A percentile compares a stretch with the other conserved stretches of the same genome.
Conservation (phyloP, 2,888 invertebrate species). For the Willowsia nigromaculata region DNA sequence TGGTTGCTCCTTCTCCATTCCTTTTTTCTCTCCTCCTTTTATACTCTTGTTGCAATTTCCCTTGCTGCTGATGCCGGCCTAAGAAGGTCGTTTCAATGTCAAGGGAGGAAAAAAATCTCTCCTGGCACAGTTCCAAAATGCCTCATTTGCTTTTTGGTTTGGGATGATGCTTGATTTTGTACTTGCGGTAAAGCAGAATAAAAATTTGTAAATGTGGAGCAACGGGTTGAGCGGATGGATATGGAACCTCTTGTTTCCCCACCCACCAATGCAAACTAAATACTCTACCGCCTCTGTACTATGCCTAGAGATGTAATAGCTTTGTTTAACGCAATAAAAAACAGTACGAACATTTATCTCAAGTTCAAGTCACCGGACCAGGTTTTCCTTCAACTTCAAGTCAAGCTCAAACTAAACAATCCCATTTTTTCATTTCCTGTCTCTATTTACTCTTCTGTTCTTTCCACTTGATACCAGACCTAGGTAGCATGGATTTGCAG, state of each 20-base stretch:
- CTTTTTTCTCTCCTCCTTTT: not conserved
- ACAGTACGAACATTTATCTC: not conserved
- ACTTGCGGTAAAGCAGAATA: not conserved
- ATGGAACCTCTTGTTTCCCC: not conserved
- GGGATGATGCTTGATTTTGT: not conserved
- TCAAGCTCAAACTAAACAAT: not conserved
- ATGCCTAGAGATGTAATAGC: not conserved
- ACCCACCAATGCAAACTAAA: not conserved
- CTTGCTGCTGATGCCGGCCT: slow-evolving; percentile 1
- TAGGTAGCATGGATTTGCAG: not conserved
- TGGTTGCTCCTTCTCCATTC: not conserved
- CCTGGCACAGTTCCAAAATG: slow-evolving; percentile 34
- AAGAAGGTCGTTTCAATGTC: slow-evolving; percentile 60
- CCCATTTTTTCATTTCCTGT: not conserved
- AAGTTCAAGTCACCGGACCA: not conserved
- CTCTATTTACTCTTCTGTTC: not conserved
- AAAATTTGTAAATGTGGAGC: not conserved
- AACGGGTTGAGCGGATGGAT: not conserved
- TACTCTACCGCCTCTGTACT: not conserved
- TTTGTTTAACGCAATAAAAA: not conserved
- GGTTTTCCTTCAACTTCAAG: not conserved
- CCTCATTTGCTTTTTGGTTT: not conserved
- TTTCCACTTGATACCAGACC: not conserved
- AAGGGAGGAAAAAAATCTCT: slow-evolving; percentile 30
- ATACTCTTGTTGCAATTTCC: not conserved